Conservation (phyloP, 2,888 invertebrate genomes). For the Dasypogon diadema region DNA sequence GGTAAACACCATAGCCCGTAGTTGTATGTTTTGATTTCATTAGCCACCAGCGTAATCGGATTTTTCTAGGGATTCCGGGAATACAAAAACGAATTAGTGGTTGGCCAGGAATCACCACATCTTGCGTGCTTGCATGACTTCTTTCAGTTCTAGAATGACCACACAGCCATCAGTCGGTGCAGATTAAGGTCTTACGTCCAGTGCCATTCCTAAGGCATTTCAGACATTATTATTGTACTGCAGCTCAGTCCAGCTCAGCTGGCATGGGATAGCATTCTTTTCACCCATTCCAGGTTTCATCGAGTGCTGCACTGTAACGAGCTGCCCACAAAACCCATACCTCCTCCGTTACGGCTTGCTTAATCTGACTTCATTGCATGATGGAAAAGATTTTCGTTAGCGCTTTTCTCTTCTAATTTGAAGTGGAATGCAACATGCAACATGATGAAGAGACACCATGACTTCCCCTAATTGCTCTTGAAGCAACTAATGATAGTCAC, state of each 20-base stretch:
- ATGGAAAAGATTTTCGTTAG: slow-evolving; percentile 29
- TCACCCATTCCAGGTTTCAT: too few species aligned
- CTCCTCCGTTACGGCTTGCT: background rate
- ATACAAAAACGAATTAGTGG: slow-evolving; percentile 30
- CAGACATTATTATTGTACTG: background rate
- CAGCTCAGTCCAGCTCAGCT: background rate
- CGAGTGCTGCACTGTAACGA: background rate
- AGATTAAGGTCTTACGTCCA: slow-evolving; percentile 31
- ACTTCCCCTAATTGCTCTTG: slow-evolving; percentile 4
- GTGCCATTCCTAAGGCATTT: background rate
- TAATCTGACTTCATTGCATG: slow-evolving; percentile 38
- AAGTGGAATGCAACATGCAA: slow-evolving; percentile 30
- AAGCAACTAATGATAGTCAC: background rate
- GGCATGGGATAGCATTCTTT: background rate
- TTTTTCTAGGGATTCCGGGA: slow-evolving; percentile 7
- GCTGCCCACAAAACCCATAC: background rate
- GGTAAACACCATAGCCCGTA: too few species aligned
- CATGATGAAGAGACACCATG: slow-evolving; percentile 31
- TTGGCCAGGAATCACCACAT: slow-evolving; percentile 7
- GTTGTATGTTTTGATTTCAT: too few species aligned
- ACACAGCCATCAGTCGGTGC: slow-evolving; percentile 6
- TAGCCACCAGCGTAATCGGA: background rate
- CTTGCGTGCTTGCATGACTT: slow-evolving; percentile 45
- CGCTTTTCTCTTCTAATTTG: background rate
- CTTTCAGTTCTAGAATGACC: slow-evolving; percentile 17